A percentile compares a stretch with the other conserved stretches of the same genome.
Evolutionary conservation across 2,888 invertebrate species (phyloP).

Genomic region (Hemicrepidius hirtus): DNA sequence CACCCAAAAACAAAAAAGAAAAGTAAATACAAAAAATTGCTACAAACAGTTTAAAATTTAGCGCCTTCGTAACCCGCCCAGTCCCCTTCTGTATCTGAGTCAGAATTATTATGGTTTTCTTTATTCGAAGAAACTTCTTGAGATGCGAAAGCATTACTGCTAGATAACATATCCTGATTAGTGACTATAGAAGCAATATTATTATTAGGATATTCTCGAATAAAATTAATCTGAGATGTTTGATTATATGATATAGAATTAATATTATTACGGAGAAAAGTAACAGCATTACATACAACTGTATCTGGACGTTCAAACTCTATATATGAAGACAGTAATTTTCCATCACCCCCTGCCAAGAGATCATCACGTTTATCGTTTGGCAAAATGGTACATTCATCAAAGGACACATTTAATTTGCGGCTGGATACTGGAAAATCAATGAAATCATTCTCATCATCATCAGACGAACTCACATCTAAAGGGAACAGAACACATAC

Average conservation of each 20-base stretch:
- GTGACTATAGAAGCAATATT: neutral
- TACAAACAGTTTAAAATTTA: slow-evolving; percentile 64
- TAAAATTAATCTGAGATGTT: slow-evolving; percentile 60
- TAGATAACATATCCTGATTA: slow-evolving; percentile 14
- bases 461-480: slow-evolving; percentile 11
- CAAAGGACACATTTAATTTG: neutral
- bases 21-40: slow-evolving; percentile 1
- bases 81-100: slow-evolving; percentile 60
- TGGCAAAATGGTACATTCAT: neutral
- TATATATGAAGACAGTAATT: slow-evolving; percentile 50
- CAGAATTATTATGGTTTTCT: slow-evolving; percentile 13
- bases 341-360: slow-evolving; percentile 54
- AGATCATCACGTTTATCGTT: slow-evolving; percentile 28
- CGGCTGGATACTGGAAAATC: slow-evolving; percentile 29
- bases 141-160: neutral
- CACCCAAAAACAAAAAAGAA: neutral
- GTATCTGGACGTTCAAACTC: slow-evolving; percentile 60
- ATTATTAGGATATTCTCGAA: slow-evolving; percentile 9
- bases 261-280: slow-evolving; percentile 63
- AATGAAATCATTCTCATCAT: neutral
- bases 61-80: slow-evolving; percentile 70
- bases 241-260: slow-evolving; percentile 60
- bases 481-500: slow-evolving; percentile 58
- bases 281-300: slow-evolving; percentile 62
- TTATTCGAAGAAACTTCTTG: neutral